Base-by-base conservation (phyloP, 2,888 invertebrate genomes). In the Brenthis daphne region DNA sequence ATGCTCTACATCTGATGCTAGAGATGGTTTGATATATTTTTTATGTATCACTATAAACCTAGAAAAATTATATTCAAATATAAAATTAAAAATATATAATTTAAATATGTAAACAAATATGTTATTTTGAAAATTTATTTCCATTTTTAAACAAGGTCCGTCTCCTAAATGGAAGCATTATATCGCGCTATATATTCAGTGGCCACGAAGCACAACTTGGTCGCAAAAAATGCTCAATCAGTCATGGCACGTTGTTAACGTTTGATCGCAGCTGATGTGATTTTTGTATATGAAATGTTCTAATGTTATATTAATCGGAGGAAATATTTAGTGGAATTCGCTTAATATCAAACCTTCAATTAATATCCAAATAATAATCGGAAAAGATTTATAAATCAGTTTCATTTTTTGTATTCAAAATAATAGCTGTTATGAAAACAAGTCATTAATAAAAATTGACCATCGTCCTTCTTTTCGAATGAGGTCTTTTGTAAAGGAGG, bases 151-250 rank as follows among this genome's bases (percentile, higher is more conserved):
- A 11, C 37, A 11, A 43, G 37, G 37, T 43, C 8, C 11, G 37
- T 43, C 8, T 43, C 11, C 11, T 8, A 20, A 3, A 13, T 29
- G 12, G 13, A n/a, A 14, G 14, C 13, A 14, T 24, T n/a, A 6
- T 55, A 55, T 64, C 20, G 64, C 64, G 64, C 47, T 55, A 48
- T 47, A 54, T 14, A n/a, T 55, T 66, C 12, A 55, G 60, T 67
- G 60, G 67, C 50, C 11, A 48, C 13, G 33, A 14, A 29, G 24
- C 13, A 47, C 33, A 67, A 61, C 16, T 48, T 33, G 56, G 50
- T 13, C 12, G 37, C 57, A 72, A 70, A 70, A 71, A 72, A 70
- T 57, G 70, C 37, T 67, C 58, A 72, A 72, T 72, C 72, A 72
- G 72, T 70, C 56, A 72, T 64, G 72, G 70, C 29, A 53, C 54